Evolutionary conservation across 2,113 vertebrate species (phyloP), one percentile per base, ranked within the genome.

Genomic region (Ptilonorhynchus violaceus): DNA sequence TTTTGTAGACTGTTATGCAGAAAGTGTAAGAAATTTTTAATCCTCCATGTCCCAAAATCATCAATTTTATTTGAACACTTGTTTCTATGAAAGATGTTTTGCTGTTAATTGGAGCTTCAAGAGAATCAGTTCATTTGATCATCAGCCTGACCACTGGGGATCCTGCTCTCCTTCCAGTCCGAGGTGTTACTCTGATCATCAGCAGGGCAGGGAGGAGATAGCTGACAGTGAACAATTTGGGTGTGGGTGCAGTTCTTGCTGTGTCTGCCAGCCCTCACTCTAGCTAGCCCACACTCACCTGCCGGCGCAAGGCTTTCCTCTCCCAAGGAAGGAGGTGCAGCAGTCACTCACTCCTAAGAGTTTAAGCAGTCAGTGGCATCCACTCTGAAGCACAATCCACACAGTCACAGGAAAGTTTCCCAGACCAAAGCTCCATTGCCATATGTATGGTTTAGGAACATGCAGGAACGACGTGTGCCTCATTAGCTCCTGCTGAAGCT

Each of bases 261-360:
- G 3, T 10, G 49, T 5, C 37, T 35, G 28, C 52, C 24, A 20
- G 33, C 42, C 17, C 64, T 82, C 31, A 2, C 27, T 47, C 41
- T 12, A 46, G 59, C 64, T 72, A 28, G 2, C 28, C 12, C 0
- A 5, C 42, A 28, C 46, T 73, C 59, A 23, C 41, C n/a, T 66
- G 49, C 18, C 0, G 0, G 21, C 0, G 0, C 14, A 28, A 52
- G 52, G 63, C 49, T 41, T 67, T 67, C n/a, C 47, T 66, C 9
- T n/a, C 56, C 33, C 1, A 1, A 13, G 15, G 31, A 13, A 1
- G 1, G 33, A 46, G 64, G 16, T 53, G 33, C 63, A 21, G 11
- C 31, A 7, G 5, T 22, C 1, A 0, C 14, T 49, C 1, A 0
- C 44, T 28, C 58, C 16, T 3, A 42, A 58, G 68, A 27, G 14